Base-by-base conservation (phyloP, 1,140 invertebrate genomes). In the Cherax quadricarinatus region DNA sequence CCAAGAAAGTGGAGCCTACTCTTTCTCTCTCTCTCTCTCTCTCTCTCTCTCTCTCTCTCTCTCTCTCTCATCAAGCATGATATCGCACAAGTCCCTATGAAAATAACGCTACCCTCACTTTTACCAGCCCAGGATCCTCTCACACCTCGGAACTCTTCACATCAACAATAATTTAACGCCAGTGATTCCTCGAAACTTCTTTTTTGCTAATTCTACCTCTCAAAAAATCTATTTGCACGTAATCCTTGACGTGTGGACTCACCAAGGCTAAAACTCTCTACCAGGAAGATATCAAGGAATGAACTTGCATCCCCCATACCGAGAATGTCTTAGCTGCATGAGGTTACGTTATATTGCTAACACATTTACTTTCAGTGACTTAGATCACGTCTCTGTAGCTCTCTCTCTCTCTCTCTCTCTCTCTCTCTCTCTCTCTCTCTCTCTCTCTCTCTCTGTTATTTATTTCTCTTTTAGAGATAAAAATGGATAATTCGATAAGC, bases 1-100 rank as follows among this genome's bases (percentile, higher is more conserved):
- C 30, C 30, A 41, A 41, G 30, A 41, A 41, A 41, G 30, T 41
- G 30, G 30, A 41, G 30, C 30, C 0, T 41, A 41, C 30, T 41
- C n/a, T n/a, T n/a, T 75, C 73, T 75, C 73, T 75, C 73, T 75
- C 73, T 75, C 73, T 75, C 73, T 75, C 73, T 75, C 73, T 75
- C 73, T 75, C 30, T 75, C 73, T 41, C 30, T 41, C 73, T 75
- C 21, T 41, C 73, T 75, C 30, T 41, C 73, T 75, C 30, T 41
- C 73, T 41, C 30, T 41, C 73, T 78, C 53, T 14, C 53, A 57
- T 14, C 1, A 57, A 57, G 53, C 53, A 57, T 57, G 53, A 57
- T 57, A 57, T 57, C 4, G 53, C 3, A 57, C 6, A 9, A 57
- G 53, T 3, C 12, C 12, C 53, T 57, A 7, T 57, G 30, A 41